Conservation (phyloP, 2,797 vertebrate species). For the Meriones psammophilus region DNA sequence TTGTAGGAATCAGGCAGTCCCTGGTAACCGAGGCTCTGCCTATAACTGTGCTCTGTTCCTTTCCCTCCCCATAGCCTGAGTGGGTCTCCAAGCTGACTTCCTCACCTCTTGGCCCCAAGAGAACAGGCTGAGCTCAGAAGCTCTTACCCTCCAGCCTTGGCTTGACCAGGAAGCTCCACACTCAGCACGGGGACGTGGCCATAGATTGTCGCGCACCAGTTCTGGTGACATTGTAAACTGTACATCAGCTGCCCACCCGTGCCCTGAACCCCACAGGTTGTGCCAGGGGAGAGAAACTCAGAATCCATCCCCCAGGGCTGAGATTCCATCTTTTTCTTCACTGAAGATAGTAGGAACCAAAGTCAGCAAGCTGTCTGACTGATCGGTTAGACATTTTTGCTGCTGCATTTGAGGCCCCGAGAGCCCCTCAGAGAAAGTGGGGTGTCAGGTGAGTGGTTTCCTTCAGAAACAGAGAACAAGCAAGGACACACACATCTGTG, state of each 20-base stretch:
- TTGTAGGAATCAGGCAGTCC: constrained; percentile 75
- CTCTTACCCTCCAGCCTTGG: constrained; percentile 75
- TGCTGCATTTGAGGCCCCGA: neutral
- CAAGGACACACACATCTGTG: neutral
- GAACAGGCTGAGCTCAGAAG: constrained; percentile 68
- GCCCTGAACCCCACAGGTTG: neutral
- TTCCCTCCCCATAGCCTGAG: constrained; percentile 82
- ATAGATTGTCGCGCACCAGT: neutral
- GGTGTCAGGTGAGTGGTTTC: too few species aligned
- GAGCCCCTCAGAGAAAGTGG: neutral
- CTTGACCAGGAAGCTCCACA: constrained; percentile 62
- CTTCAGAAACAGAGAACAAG: neutral
- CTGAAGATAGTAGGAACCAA: neutral
- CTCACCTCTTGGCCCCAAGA: constrained; percentile 68
- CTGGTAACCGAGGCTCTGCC: constrained; percentile 62
- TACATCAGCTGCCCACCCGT: constrained; percentile 13
- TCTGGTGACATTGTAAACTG: constrained; percentile 52
- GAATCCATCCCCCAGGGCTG: neutral
- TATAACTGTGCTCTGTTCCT: constrained; percentile 58
- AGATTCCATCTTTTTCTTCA: constrained; percentile 44
- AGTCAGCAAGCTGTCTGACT: neutral
- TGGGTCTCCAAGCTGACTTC: constrained; percentile 78
- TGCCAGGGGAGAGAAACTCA: neutral
- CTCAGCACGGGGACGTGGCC: constrained; percentile 38
- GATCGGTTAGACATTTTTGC: neutral